A percentile compares a stretch with the other conserved stretches of the same genome.
Evolutionary conservation across 2,113 vertebrate species (phyloP).

Genomic region (Albula goreensis): DNA sequence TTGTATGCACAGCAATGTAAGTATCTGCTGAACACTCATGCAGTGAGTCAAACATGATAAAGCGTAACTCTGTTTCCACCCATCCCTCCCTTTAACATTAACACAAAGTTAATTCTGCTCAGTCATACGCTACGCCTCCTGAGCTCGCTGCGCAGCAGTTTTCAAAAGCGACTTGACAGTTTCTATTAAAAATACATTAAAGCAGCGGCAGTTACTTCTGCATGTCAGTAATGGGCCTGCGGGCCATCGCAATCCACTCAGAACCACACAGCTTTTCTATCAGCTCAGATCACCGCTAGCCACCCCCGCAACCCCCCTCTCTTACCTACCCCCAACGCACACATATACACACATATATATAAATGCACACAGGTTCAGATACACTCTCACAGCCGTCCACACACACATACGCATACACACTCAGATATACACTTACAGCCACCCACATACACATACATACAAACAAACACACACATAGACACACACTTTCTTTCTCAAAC

Average conservation of each 20-base stretch:
- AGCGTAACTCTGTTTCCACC: not conserved
- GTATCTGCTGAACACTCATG: not conserved
- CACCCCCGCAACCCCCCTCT: not conserved
- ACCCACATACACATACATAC: not conserved
- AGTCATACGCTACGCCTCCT: slow-evolving; percentile 12
- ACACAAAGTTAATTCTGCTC: slow-evolving; percentile 8
- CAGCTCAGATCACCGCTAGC: not conserved
- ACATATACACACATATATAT: not conserved
- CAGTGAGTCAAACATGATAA: not conserved
- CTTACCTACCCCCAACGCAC: not conserved
- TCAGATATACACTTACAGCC: not conserved
- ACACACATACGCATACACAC: not conserved
- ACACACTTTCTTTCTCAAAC: not conserved
- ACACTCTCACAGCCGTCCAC: slow-evolving; percentile 2
- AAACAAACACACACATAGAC: not conserved
- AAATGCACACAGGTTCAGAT: not conserved
- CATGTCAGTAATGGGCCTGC: slow-evolving; percentile 18
- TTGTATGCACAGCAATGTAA: not conserved
- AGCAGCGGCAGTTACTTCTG: slow-evolving; percentile 11
- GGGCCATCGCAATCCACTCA: not conserved
- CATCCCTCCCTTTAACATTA: slow-evolving; percentile 15
- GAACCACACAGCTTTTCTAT: not conserved
- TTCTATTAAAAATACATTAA: slow-evolving; percentile 28
- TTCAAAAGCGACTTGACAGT: slow-evolving; percentile 11
- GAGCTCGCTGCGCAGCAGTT: slow-evolving; percentile 14